Evolutionary conservation across 1,140 invertebrate genomes (phyloP), one percentile per base, ranked within the genome.

Genomic region (Euura lappo): DNA sequence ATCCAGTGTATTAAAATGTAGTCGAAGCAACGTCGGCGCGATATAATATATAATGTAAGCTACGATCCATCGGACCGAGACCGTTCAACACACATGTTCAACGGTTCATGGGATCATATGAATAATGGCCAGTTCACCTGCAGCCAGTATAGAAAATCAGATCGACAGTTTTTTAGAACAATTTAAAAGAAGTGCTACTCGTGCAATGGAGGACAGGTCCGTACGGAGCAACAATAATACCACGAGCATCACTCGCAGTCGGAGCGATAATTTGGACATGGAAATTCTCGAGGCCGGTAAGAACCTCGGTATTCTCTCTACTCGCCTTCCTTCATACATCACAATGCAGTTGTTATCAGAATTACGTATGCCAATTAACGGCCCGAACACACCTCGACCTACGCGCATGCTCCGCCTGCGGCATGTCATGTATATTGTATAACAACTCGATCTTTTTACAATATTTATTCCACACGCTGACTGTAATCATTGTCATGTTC

Each of bases 141-240:
- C 51, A 60, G 91, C 90, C 74, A 92, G 90, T 74, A 93, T 94
- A 83, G 93, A 94, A 87, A 93, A 91, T 76, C 93, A 94, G 87
- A 94, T 94, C 86, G 93, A 94, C 89, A 92, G 91, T 88, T 94
- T 95, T 86, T 87, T 94, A 82, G 93, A 94, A 88, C 93, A 94
- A 80, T 94, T 94, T 82, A 93, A 93, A 81, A 90, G 91, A 72
- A 93, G 92, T 87, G 92, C 92, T 78, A 93, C 92, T 47, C 92
- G 90, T 78, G 92, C 92, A 65, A 93, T 93, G 91, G 92, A 94
- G 77, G 91, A 93, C 70, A 78, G 84, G 45, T 42, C 7, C 44
- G 74, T 77, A 79, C 75, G 77, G 60, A 81, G 75, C 71, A 85
- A 81, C 78, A 81, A 84, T 76, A 81, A 79, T 45, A 80, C 79